Percentiles rank a stretch among this genome's conserved stretches.
Evolutionary conservation across 2,888 invertebrate genomes (phyloP).

Genomic region (Aromia moschata): DNA sequence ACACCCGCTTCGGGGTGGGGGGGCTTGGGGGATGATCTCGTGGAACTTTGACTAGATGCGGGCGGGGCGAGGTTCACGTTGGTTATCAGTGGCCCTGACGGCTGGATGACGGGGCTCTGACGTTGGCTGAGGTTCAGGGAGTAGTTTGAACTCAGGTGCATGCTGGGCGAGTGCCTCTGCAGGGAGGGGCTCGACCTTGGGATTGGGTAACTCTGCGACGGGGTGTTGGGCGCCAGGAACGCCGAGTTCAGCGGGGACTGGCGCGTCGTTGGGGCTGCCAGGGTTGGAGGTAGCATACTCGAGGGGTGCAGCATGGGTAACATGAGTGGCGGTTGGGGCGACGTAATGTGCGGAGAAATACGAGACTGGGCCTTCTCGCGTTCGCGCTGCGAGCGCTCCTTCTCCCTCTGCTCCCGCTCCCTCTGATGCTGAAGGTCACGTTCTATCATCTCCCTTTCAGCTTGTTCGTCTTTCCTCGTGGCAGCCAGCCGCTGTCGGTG

Average conservation of each 20-base stretch:
- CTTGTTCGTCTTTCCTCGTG: slow-evolving; percentile 64
- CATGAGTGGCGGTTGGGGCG: slow-evolving; percentile 57
- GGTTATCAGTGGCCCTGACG: slow-evolving; percentile 59
- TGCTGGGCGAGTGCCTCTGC: slow-evolving; percentile 66
- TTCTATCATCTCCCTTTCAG: slow-evolving; percentile 65
- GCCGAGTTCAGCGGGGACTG: slow-evolving; percentile 56
- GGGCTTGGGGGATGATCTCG: slow-evolving; percentile 26
- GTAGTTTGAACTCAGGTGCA: slow-evolving; percentile 51
- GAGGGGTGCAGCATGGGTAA: slow-evolving; percentile 56
- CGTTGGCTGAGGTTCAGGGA: slow-evolving; percentile 56
- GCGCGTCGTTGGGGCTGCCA: slow-evolving; percentile 53
- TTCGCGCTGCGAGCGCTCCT: slow-evolving; percentile 65
- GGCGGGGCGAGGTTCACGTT: slow-evolving; percentile 48
- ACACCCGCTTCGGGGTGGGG: slow-evolving; percentile 13
- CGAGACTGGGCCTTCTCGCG: slow-evolving; percentile 63
- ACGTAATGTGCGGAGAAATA: slow-evolving; percentile 58
- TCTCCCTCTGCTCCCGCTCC: slow-evolving; percentile 64
- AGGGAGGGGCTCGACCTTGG: slow-evolving; percentile 67
- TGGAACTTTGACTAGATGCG: slow-evolving; percentile 44
- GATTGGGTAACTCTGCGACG: slow-evolving; percentile 51
- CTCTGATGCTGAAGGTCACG: slow-evolving; percentile 61
- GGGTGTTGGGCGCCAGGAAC: slow-evolving; percentile 53
- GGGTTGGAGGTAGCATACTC: slow-evolving; percentile 57
- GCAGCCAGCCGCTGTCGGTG: slow-evolving; percentile 66
- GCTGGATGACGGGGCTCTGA: slow-evolving; percentile 60